Percentiles rank a stretch among this genome's conserved stretches.
phyloP scores from a whole-genome alignment of 2,888 invertebrate species.

The Synanthedon vespiformis region DNA sequence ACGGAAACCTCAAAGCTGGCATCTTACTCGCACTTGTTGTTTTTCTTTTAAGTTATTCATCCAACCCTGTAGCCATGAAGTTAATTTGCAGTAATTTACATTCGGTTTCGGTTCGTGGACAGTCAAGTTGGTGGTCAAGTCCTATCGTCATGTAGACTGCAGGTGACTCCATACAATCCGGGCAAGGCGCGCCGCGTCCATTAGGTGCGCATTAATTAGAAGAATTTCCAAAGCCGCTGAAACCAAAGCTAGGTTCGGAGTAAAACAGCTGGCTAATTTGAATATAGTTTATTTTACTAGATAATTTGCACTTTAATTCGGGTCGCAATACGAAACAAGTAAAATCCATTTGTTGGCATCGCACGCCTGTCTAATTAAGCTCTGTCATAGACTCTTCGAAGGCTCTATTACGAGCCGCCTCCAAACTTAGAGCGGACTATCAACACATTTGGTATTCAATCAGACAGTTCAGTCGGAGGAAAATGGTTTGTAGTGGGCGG shows the following conservation, averaged over 20 bases:
- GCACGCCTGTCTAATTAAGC: conserved; percentile 68
- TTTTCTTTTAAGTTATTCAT: too few relatives aligned
- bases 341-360: conserved; percentile 65
- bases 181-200: too few relatives aligned
- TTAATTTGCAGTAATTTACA: neutral
- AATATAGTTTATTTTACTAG: conserved; percentile 20
- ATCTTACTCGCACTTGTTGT: too few relatives aligned
- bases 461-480: conserved; percentile 27
- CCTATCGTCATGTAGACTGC: too few relatives aligned
- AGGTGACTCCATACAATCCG: too few relatives aligned
- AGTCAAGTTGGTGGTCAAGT: too few relatives aligned
- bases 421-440: conserved; percentile 65
- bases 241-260: conserved; percentile 9
- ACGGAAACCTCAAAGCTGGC: too few relatives aligned
- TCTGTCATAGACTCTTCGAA: conserved; percentile 69
- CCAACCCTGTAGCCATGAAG: too few relatives aligned
- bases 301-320: conserved; percentile 40
- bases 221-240: conserved; percentile 8
- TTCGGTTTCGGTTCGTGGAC: too few relatives aligned
- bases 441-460: conserved; percentile 62
- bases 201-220: too few relatives aligned
- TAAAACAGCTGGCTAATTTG: conserved; percentile 28
- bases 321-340: conserved; percentile 55
- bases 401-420: conserved; percentile 67
- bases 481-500: conserved; percentile 46